phyloP scores from a whole-genome alignment of 1,140 invertebrate species.

The Nebria ingens region DNA sequence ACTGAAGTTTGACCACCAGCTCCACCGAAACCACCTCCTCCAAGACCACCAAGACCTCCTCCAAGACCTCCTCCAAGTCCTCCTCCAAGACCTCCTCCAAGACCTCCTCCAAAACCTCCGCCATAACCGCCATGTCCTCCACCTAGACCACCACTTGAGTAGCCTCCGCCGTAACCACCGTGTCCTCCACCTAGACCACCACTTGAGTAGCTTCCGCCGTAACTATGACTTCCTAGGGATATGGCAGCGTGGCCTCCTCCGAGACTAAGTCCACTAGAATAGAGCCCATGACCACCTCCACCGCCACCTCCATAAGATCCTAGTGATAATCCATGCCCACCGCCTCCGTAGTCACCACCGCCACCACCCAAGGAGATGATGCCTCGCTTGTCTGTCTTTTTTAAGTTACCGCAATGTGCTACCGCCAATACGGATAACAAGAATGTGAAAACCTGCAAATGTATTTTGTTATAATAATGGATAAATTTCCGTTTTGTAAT shows the following conservation, averaged over 20 bases:
- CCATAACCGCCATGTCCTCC: conserved; percentile 10
- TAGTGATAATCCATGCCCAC: not conserved
- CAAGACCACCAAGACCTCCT: conserved; percentile 11
- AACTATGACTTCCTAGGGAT: conserved; percentile 17
- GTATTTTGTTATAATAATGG: conserved; percentile 2
- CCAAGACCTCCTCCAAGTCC: conserved; percentile 2
- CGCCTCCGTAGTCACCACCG: conserved; percentile 13
- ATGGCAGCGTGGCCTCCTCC: not conserved
- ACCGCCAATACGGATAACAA: conserved; percentile 14
- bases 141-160: not conserved
- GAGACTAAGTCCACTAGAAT: not conserved
- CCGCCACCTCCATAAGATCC: not conserved
- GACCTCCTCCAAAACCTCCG: not conserved
- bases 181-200: not conserved
- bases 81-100: conserved; percentile 11
- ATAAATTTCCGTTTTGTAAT: not conserved
- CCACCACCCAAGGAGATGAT: conserved; percentile 18
- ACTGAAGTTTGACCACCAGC: conserved; percentile 21
- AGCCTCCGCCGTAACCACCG: not conserved
- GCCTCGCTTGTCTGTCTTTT: conserved; percentile 22
- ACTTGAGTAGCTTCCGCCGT: conserved; percentile 11
- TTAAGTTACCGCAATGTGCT: conserved; percentile 8
- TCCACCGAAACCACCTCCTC: conserved; percentile 17
- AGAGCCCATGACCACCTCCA: not conserved
- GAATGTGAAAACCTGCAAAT: conserved; percentile 11